Conservation (phyloP, 2,113 vertebrate species). For the Marmota flaviventris region DNA sequence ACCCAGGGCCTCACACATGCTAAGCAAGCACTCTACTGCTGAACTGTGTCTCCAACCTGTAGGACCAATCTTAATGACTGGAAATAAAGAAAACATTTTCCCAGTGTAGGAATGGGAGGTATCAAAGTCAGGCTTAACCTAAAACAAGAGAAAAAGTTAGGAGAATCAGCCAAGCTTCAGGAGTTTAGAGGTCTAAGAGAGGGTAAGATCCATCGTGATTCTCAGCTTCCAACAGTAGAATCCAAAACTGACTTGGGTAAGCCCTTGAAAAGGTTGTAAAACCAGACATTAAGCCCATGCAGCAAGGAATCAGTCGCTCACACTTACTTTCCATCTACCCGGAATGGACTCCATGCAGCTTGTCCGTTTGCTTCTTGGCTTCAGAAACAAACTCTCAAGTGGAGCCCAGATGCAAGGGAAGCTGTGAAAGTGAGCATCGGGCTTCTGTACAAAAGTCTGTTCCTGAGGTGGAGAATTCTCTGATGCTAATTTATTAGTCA, state of each 20-base stretch:
- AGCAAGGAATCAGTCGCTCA: neutral
- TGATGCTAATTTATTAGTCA: neutral
- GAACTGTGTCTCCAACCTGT: too few species aligned
- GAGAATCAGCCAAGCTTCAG: neutral
- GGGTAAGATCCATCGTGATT: neutral
- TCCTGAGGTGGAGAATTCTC: neutral
- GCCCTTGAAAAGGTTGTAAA: neutral
- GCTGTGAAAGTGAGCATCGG: neutral
- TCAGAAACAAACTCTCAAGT: neutral
- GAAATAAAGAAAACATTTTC: constrained; percentile 9
- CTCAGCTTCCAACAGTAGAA: neutral
- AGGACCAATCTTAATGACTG: neutral
- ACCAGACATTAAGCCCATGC: neutral
- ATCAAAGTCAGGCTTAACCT: neutral
- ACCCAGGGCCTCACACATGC: too few species aligned
- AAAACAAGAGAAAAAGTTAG: neutral
- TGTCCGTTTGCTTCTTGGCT: neutral
- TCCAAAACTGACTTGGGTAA: neutral
- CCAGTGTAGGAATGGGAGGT: neutral
- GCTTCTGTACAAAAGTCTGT: neutral
- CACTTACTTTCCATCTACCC: neutral
- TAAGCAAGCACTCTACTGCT: too few species aligned
- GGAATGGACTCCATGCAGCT: neutral
- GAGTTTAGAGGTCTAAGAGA: neutral
- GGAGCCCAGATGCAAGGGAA: neutral